Evolutionary conservation across 2,888 invertebrate species (phyloP).

Genomic region (Baronia brevicornis): DNA sequence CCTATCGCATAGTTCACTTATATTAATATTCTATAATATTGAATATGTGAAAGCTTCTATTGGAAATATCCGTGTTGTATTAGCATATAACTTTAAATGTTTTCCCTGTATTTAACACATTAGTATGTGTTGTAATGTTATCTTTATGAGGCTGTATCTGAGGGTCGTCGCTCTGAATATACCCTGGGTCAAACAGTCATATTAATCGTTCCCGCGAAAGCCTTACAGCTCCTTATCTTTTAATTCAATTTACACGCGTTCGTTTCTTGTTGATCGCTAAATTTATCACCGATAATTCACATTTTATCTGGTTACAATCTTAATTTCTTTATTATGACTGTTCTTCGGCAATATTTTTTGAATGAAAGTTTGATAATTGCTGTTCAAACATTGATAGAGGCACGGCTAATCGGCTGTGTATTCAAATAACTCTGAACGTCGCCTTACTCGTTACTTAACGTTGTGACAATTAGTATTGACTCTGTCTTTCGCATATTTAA

Average conservation of each 20-base stretch:
- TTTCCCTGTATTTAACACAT: slow-evolving; percentile 32
- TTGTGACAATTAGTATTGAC: slow-evolving; percentile 4
- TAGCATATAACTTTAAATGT: slow-evolving; percentile 26
- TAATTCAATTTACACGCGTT: slow-evolving; percentile 64
- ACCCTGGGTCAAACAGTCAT: slow-evolving; percentile 41
- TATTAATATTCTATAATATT: slow-evolving; percentile 20
- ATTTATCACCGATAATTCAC: slow-evolving; percentile 53
- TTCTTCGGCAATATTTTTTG: slow-evolving; percentile 26
- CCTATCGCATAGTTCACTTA: slow-evolving; percentile 24
- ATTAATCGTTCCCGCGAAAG: slow-evolving; percentile 47
- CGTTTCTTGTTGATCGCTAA: slow-evolving; percentile 43
- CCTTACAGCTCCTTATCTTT: slow-evolving; percentile 55
- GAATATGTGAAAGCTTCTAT: slow-evolving; percentile 18
- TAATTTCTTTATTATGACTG: slow-evolving; percentile 56
- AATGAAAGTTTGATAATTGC: slow-evolving; percentile 26
- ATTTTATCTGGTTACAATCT: slow-evolving; percentile 49
- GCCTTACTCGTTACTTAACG: slow-evolving; percentile 15
- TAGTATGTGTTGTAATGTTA: slow-evolving; percentile 33
- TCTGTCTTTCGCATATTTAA: slow-evolving; percentile 5
- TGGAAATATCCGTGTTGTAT: slow-evolving; percentile 22
- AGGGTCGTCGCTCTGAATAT: slow-evolving; percentile 30
- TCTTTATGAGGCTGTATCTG: slow-evolving; percentile 33
- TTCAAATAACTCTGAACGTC: slow-evolving; percentile 15
- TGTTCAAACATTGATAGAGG: slow-evolving; percentile 22
- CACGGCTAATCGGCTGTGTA: slow-evolving; percentile 19